These are phyloP conservation scores for Procapra przewalskii DNA, from an alignment of 2,113 vertebrate genomes.

Conservation along the genomic window DNA sequence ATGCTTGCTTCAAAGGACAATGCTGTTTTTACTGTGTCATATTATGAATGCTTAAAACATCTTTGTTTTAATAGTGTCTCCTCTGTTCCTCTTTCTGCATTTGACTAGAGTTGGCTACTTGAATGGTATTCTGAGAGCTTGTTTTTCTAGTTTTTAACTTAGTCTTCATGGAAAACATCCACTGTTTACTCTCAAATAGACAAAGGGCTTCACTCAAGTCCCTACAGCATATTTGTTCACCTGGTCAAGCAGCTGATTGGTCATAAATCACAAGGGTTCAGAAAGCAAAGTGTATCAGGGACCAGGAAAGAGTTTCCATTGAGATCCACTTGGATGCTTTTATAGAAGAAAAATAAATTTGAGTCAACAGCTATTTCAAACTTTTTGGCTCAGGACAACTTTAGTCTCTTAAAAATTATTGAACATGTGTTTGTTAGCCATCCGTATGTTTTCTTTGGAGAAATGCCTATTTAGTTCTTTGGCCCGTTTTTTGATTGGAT, in stretches of 20 bases:
- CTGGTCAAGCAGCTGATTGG: neutral
- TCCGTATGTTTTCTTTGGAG: too few species aligned
- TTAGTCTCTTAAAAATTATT: neutral
- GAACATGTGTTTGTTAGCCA: too few species aligned
- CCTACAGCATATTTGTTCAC: neutral
- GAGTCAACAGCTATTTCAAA: neutral
- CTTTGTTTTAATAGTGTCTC: conserved; percentile 16
- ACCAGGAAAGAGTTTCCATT: neutral
- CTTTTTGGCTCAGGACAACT: neutral
- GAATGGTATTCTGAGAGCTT: conserved; percentile 11
- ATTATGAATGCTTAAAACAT: neutral
- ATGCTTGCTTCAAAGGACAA: neutral
- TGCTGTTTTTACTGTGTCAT: neutral
- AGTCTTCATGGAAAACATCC: conserved; percentile 22
- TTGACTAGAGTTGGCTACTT: conserved; percentile 6
- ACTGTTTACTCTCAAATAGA: neutral
- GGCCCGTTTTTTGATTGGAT: too few species aligned
- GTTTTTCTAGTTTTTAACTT: conserved; percentile 33
- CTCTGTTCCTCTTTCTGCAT: conserved; percentile 1
- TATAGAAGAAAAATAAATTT: neutral
- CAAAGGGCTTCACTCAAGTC: neutral
- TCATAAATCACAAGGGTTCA: neutral
- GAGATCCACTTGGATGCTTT: neutral
- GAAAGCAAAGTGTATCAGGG: neutral
- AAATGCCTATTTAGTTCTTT: too few species aligned